phyloP scores from a whole-genome alignment of 2,888 invertebrate genomes.

The Andrena haemorrhoa region DNA sequence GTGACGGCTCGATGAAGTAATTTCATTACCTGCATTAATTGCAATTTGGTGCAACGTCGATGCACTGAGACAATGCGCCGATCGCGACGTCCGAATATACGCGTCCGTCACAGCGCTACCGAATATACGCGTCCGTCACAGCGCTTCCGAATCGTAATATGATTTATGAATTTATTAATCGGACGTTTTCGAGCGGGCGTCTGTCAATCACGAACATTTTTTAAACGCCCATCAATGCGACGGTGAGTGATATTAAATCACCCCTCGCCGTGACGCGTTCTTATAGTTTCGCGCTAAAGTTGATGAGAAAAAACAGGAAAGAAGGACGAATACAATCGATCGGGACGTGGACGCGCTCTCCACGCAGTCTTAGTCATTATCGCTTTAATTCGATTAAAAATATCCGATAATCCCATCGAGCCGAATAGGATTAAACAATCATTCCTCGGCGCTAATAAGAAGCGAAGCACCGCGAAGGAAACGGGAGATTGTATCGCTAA shows the following conservation, averaged over 20 bases:
- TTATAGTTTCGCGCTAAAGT: not conserved
- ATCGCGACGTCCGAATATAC: conserved; percentile 50
- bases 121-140: conserved; percentile 62
- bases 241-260: conserved; percentile 20
- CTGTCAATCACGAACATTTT: conserved; percentile 54
- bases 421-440: conserved; percentile 59
- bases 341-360: conserved; percentile 13
- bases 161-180: conserved; percentile 72
- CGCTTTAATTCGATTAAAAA: conserved; percentile 69
- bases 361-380: conserved; percentile 51
- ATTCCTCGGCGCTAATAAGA: conserved; percentile 59
- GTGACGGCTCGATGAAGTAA: conserved; percentile 20
- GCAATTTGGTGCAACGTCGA: conserved; percentile 48
- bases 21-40: conserved; percentile 49
- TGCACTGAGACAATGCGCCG: conserved; percentile 50
- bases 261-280: not conserved
- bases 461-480: conserved; percentile 40
- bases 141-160: conserved; percentile 60
- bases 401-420: conserved; percentile 63
- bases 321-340: conserved; percentile 15
- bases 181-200: conserved; percentile 55
- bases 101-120: conserved; percentile 61
- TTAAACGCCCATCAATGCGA: conserved; percentile 55
- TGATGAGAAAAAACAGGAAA: not conserved
- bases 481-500: conserved; percentile 44